Conservation (phyloP, 2,797 vertebrate species). For the Acanthornis magna region DNA sequence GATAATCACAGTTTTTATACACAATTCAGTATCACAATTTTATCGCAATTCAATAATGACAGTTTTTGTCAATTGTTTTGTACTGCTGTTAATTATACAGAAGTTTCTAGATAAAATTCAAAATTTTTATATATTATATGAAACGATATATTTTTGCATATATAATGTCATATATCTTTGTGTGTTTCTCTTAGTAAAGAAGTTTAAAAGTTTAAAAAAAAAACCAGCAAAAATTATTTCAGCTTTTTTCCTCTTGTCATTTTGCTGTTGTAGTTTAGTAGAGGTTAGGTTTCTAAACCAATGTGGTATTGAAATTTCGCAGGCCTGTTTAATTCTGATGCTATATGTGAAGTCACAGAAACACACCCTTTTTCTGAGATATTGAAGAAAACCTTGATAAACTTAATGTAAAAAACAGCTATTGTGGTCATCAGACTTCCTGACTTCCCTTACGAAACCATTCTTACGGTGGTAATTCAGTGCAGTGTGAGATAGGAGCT, state of each 20-base stretch:
- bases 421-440: neutral
- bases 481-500: neutral
- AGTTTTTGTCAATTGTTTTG: neutral
- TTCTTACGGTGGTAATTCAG: neutral
- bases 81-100: neutral
- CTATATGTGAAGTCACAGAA: neutral
- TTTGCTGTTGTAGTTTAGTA: neutral
- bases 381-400: neutral
- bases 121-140: neutral
- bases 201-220: neutral
- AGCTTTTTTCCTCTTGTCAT: neutral
- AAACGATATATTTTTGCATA: neutral
- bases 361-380: neutral
- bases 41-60: too few relatives aligned
- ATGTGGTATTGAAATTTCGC: neutral
- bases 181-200: neutral
- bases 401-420: neutral
- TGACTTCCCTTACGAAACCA: neutral
- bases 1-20: neutral
- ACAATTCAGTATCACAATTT: too few relatives aligned
- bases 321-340: neutral
- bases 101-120: neutral
- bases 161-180: neutral
- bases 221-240: neutral
- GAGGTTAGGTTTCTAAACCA: neutral